phyloP scores from a whole-genome alignment of 2,888 invertebrate genomes.

The Drosophila picticornis region DNA sequence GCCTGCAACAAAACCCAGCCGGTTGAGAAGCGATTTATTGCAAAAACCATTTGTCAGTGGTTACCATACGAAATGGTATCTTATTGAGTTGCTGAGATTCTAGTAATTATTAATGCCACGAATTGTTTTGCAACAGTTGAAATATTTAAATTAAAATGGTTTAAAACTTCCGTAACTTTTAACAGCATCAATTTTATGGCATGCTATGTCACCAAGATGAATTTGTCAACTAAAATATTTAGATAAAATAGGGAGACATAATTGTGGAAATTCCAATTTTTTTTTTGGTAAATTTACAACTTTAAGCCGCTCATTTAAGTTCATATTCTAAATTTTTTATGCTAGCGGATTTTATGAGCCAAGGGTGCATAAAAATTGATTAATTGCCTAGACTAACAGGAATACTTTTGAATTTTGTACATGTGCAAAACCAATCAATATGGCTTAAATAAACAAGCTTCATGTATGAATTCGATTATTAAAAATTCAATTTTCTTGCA shows the following conservation, averaged over 20 bases:
- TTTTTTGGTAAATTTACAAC: neutral
- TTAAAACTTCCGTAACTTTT: neutral
- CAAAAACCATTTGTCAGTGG: conserved; percentile 23
- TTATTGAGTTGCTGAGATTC: conserved; percentile 49
- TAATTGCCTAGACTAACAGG: conserved; percentile 3
- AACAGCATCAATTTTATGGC: neutral
- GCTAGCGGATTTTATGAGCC: neutral
- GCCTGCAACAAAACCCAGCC: neutral
- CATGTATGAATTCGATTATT: conserved; percentile 12
- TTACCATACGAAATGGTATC: conserved; percentile 42
- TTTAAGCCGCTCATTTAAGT: neutral
- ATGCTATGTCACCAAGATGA: neutral
- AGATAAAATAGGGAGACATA: neutral
- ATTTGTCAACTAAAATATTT: neutral
- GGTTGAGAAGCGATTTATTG: conserved; percentile 7
- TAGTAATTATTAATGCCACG: conserved; percentile 25
- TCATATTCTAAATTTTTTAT: neutral
- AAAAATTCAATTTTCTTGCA: conserved; percentile 41
- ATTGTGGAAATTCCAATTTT: neutral
- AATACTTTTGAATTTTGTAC: neutral
- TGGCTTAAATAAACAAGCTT: conserved; percentile 21
- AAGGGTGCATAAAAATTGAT: conserved; percentile 11
- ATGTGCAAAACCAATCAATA: conserved; percentile 19
- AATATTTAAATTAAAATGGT: neutral
- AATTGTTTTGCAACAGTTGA: neutral